Evolutionary conservation across 2,888 invertebrate species (phyloP), one percentile per base, ranked within the genome.

Genomic region (Adelognathus sp.): DNA sequence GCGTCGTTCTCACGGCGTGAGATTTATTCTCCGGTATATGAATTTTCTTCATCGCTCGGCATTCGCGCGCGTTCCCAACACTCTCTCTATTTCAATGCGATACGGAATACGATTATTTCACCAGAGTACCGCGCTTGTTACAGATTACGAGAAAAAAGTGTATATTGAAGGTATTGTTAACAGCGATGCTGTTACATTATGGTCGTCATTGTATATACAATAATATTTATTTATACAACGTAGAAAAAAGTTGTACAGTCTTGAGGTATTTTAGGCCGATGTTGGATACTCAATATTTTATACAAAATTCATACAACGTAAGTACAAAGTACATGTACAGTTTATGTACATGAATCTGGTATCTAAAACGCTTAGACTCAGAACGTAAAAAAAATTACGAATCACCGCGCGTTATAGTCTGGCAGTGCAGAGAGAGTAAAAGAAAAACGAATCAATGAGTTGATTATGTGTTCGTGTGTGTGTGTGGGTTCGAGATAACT

Each of bases 1-100:
- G 41, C 41, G 46, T 54, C 56, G 60, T 75, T 71, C 79, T 54
- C 60, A 61, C 66, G 61, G 18, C 71, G 75, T 18, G 71, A 71
- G 71, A 75, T 71, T 66, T 71, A 71, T 78, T 74, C 29, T 52
- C 41, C 41, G 31, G n/a, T 24, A n/a, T 63, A 77, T 67, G 73
- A 78, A 78, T 70, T 70, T 74, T 41, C 64, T 70, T 71, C 61
- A 64, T 52, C 36, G 27, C 63, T 21, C 41, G 16, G 31, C 41
- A 46, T 14, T 6, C 24, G 50, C 54, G n/a, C 27, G 41, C 27
- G 54, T 77, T 67, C 71, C 71, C 76, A 71, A 52, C 61, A 33
- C 66, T 61, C 67, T 74, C 63, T 58, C 56, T 70, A 54, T 74
- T 78, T 64, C 73, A 64, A 63, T 52, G 69, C 54, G 24, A 63